A percentile compares a stretch with the other conserved stretches of the same genome.
These are phyloP conservation scores for Amaurobius ferox DNA, from an alignment of 2,888 invertebrate genomes.

Conservation along the genomic window DNA sequence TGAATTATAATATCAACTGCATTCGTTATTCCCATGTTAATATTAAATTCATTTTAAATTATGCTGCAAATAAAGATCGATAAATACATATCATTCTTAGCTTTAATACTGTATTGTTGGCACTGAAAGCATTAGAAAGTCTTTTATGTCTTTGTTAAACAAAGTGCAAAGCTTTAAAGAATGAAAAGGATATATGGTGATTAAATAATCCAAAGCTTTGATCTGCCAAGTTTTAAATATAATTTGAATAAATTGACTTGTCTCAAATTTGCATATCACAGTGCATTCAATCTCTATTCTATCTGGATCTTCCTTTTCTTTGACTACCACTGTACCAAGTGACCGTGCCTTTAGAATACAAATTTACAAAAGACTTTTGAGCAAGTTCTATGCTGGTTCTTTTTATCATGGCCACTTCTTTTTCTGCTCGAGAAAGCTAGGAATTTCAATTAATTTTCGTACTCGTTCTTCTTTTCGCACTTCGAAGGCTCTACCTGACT, in stretches of 20 bases:
- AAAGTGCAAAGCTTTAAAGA: background rate
- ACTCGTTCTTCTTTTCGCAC: conserved; percentile 7
- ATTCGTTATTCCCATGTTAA: no score
- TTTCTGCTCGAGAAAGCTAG: background rate
- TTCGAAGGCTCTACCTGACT: background rate
- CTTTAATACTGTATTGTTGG: no score
- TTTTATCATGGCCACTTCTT: background rate
- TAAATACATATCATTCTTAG: no score
- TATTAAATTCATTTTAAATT: no score
- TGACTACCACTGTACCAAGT: background rate
- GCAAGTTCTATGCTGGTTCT: background rate
- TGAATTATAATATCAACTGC: no score
- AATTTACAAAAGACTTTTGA: background rate
- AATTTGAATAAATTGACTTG: background rate
- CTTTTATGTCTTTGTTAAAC: no score
- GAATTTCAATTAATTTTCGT: conserved; percentile 51
- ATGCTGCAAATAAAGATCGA: no score
- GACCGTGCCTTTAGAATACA: no score
- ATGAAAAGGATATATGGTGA: background rate
- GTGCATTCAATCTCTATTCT: background rate
- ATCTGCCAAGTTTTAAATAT: background rate
- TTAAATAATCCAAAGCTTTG: background rate
- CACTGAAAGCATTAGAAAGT: no score
- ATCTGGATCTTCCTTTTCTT: background rate
- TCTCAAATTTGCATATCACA: background rate